These are phyloP conservation scores for Brachionus calyciflorus DNA, from an alignment of 1,140 invertebrate genomes.

Conservation along the genomic window DNA sequence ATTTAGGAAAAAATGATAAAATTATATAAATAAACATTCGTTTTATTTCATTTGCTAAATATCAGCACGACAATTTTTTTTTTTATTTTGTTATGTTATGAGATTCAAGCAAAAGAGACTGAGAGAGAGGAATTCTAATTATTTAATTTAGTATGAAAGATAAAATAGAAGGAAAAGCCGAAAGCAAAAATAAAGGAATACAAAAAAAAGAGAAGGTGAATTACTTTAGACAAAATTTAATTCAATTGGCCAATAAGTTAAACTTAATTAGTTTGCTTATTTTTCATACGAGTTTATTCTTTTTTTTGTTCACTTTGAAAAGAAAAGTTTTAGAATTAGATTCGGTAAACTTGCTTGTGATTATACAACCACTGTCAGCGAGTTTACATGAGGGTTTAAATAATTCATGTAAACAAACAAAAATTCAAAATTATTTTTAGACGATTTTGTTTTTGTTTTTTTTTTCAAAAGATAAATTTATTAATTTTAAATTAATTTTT, in stretches of 20 bases:
- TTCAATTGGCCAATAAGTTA: too few relatives aligned
- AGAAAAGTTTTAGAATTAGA: slow-evolving; percentile 17
- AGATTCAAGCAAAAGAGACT: background rate
- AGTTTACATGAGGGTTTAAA: background rate
- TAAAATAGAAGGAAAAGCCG: background rate
- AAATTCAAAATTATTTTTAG: too few relatives aligned
- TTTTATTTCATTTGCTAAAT: slow-evolving; percentile 23
- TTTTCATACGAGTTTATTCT: background rate
- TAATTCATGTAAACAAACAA: slow-evolving; percentile 6
- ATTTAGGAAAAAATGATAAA: slow-evolving; percentile 5
- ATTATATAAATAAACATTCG: slow-evolving; percentile 35
- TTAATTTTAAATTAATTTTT: too few relatives aligned
- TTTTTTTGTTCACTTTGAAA: too few relatives aligned
- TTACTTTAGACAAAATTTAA: background rate
- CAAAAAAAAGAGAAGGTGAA: background rate
- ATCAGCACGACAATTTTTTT: slow-evolving; percentile 37
- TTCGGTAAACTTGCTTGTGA: slow-evolving; percentile 1
- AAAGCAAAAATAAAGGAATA: background rate
- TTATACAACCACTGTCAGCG: slow-evolving; percentile 4
- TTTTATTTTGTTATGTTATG: background rate
- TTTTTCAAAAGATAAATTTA: too few relatives aligned
- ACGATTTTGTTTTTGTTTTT: too few relatives aligned
- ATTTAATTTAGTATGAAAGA: slow-evolving; percentile 11
- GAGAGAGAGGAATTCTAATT: slow-evolving; percentile 22
- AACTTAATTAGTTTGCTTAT: slow-evolving; percentile 18